Evolutionary conservation across 2,888 invertebrate species (phyloP).

Genomic region (Orthonevra nobilis): DNA sequence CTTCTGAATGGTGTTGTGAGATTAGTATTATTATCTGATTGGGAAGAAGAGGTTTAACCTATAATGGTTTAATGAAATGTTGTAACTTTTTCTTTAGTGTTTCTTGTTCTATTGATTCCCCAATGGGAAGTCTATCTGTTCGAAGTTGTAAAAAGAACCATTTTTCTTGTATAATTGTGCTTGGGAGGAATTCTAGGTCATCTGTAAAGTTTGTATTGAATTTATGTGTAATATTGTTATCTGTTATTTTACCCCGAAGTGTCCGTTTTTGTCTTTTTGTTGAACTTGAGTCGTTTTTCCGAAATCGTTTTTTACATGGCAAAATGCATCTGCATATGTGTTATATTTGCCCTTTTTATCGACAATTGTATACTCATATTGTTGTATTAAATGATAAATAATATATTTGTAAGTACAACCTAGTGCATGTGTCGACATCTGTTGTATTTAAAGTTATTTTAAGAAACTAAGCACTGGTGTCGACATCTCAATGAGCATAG

Average conservation of each 20-base stretch:
- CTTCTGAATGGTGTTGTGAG: background rate
- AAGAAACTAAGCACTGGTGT: no score
- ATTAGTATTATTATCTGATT: background rate
- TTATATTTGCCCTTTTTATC: background rate
- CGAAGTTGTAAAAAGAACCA: no score
- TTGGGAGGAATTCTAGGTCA: background rate
- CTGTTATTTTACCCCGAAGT: background rate
- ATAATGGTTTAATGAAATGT: background rate
- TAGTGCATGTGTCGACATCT: no score
- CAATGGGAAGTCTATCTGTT: no score
- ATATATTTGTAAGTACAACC: no score
- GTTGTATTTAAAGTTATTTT: no score
- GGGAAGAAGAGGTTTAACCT: background rate
- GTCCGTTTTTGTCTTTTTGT: background rate
- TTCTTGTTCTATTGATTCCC: background rate
- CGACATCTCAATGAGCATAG: no score
- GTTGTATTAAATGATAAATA: background rate
- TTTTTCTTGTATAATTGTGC: constrained; percentile 1
- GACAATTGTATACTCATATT: constrained; percentile 7
- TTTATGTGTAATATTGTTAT: no score
- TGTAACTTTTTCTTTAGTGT: background rate
- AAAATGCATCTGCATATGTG: constrained; percentile 3
- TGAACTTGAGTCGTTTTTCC: background rate
- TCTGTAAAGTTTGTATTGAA: background rate
- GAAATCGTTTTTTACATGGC: background rate